Evolutionary conservation across 2,797 vertebrate genomes (phyloP), one percentile per base, ranked within the genome.

Genomic region (Hippoglossus hippoglossus): DNA sequence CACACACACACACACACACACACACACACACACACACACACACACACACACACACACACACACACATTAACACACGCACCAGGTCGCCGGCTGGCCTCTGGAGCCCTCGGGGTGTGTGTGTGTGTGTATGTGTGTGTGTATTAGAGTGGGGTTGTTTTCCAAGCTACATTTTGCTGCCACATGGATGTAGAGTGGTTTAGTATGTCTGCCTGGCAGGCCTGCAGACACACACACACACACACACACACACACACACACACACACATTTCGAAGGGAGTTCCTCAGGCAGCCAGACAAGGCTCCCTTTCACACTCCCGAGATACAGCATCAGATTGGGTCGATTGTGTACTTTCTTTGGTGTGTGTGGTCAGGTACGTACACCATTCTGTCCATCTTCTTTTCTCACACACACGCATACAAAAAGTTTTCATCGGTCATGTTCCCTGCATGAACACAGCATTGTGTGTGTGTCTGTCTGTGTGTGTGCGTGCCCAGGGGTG

Each of bases 101-200:
- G 67, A 85, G 84, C 85, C 86, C 87, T 82, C 59, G 0, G 88
- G 77, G 79, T 85, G 83, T 81, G 52, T 77, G 82, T 79, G 68
- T 54, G 39, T 63, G 69, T 58, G 62, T 64, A 76, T 56, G 66
- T 69, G 80, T 60, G 66, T 69, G 71, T 72, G 79, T 82, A 57
- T 81, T 63, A 75, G 73, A 84, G 79, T 71, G 79, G 57, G 80
- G 73, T 86, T 91, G 89, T 91, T 92, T 93, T 92, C 83, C 87
- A 83, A 82, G 82, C 84, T 89, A 88, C 87, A 90, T 88, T 93
- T 89, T 87, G 88, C 91, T 93, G 87, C 92, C 91, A 92, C 88
- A 90, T 91, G 91, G 91, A 90, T 91, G 91, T 89, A 81, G 91
- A 90, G 88, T 85, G 90, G 88, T 92, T 91, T 89, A 93, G 90